phyloP scores from a whole-genome alignment of 2,113 vertebrate genomes.

The Gobius niger region DNA sequence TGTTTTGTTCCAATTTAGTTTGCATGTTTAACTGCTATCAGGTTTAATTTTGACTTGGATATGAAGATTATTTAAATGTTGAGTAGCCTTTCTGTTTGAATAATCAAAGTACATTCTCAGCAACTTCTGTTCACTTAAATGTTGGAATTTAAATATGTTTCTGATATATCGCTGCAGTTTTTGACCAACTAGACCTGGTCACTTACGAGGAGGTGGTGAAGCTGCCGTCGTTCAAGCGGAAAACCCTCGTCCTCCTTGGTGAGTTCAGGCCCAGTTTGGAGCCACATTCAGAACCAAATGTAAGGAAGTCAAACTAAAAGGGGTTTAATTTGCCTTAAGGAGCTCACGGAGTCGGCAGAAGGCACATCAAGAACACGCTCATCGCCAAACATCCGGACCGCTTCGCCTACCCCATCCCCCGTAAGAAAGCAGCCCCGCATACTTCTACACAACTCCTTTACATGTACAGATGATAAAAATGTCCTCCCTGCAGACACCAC shows the following conservation, averaged over 20 bases:
- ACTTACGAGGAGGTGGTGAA: conserved; percentile 99
- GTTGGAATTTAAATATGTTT: not conserved
- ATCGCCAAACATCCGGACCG: conserved; percentile 98
- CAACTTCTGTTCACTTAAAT: not conserved
- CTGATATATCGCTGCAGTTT: conserved; percentile 80
- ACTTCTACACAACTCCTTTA: not conserved
- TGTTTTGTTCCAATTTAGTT: too few relatives aligned
- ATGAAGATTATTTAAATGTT: too few relatives aligned
- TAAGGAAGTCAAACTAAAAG: not conserved
- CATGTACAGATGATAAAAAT: not conserved
- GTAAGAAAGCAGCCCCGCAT: conserved; percentile 77
- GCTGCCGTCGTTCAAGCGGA: conserved; percentile 97
- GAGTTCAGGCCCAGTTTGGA: conserved; percentile 36
- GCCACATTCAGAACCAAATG: not conserved
- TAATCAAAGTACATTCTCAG: not conserved
- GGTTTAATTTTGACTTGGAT: not conserved
- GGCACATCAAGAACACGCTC: conserved; percentile 99
- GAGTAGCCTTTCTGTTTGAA: not conserved
- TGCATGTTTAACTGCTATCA: too few relatives aligned
- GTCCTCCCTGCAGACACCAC: conserved; percentile 86
- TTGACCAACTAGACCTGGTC: conserved; percentile 99
- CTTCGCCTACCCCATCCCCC: conserved; percentile 98
- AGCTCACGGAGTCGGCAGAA: conserved; percentile 95
- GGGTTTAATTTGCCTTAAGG: conserved; percentile 68
- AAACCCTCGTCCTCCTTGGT: conserved; percentile 98